A percentile compares a stretch with the other conserved stretches of the same genome.
Conservation (phyloP, 2,797 vertebrate genomes). For the Melanotaenia pygmaea region DNA sequence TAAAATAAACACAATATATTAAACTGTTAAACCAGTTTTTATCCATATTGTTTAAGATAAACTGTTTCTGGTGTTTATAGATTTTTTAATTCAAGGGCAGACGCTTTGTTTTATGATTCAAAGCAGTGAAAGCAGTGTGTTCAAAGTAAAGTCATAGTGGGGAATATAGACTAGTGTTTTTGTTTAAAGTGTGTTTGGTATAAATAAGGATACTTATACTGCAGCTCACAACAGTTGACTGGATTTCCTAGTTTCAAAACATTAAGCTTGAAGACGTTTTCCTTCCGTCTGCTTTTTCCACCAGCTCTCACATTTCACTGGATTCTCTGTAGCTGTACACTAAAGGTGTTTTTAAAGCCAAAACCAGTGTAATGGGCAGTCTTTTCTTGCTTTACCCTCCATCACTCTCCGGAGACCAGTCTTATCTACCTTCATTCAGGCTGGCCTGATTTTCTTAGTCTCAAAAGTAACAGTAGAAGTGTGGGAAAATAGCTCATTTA, state of each 20-base stretch:
- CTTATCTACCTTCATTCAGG: neutral
- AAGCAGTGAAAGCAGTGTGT: too few species aligned
- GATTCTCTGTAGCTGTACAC: neutral
- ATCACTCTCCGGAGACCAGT: neutral
- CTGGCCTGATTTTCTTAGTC: neutral
- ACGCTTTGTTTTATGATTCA: too few species aligned
- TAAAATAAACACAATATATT: too few species aligned
- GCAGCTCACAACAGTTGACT: neutral
- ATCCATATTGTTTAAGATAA: too few species aligned
- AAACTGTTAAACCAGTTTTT: too few species aligned
- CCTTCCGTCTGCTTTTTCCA: neutral
- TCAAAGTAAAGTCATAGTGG: too few species aligned
- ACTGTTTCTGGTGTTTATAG: too few species aligned
- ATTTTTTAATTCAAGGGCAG: too few species aligned
- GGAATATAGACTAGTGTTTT: too few species aligned
- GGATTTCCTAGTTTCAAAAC: neutral
- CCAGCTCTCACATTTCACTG: neutral
- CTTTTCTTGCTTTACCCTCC: neutral
- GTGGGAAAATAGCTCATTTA: constrained; percentile 16
- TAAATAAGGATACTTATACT: too few species aligned
- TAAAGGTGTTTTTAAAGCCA: neutral
- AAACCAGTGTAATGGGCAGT: too few species aligned
- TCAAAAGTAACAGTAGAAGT: constrained; percentile 22
- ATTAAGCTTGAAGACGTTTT: neutral
- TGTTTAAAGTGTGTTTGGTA: too few species aligned